phyloP scores from a whole-genome alignment of 1,140 invertebrate species.

The Solenopsis fugax region DNA sequence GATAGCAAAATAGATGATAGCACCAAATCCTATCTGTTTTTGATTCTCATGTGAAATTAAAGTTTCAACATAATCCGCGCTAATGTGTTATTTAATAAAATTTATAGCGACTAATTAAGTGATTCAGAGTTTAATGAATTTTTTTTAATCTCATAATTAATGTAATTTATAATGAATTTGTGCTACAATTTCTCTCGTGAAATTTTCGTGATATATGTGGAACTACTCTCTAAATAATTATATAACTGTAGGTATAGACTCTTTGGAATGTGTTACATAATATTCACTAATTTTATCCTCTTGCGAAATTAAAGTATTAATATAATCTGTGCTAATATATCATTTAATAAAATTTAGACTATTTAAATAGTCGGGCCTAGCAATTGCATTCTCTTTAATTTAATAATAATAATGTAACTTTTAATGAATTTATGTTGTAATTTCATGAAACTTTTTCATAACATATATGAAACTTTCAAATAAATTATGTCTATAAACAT shows the following conservation, averaged over 20 bases:
- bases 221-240: no score
- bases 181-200: no score
- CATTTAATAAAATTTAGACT: conserved; percentile 13
- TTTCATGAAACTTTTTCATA: not conserved
- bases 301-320: conserved; percentile 34
- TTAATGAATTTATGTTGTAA: not conserved
- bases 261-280: not conserved
- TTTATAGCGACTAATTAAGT: not conserved
- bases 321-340: not conserved
- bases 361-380: conserved; percentile 34
- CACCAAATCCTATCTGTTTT: conserved; percentile 42
- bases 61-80: not conserved
- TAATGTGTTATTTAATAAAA: not conserved
- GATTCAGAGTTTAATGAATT: no score
- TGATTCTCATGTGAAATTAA: conserved; percentile 31
- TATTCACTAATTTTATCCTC: not conserved
- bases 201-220: no score
- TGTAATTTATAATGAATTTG: no score
- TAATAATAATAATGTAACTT: not conserved
- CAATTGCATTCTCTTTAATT: not conserved
- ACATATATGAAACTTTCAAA: not conserved
- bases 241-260: no score
- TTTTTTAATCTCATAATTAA: no score
- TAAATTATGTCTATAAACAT: conserved; percentile 1
- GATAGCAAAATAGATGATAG: conserved; percentile 61